These are phyloP conservation scores for Sebastes elongatus DNA, from an alignment of 2,797 vertebrate species.

Conservation along the genomic window DNA sequence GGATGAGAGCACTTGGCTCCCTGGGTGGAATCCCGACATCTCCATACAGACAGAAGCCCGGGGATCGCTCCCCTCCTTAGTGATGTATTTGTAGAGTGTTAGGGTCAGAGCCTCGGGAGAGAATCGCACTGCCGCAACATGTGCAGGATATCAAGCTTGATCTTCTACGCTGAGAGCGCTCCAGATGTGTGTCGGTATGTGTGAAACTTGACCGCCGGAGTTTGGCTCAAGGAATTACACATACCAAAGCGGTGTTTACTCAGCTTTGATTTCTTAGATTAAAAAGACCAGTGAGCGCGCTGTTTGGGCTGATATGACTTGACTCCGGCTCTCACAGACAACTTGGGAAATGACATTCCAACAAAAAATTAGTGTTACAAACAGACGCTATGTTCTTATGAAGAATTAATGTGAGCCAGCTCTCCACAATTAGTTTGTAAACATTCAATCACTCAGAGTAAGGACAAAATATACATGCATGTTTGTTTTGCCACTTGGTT, in stretches of 20 bases:
- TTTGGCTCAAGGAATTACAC: conserved; percentile 71
- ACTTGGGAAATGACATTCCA: conserved; percentile 60
- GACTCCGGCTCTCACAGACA: conserved; percentile 50
- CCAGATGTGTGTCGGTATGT: conserved; percentile 78
- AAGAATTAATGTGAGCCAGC: conserved; percentile 52
- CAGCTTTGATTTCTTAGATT: conserved; percentile 82
- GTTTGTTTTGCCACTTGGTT: conserved; percentile 70
- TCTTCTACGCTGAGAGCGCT: conserved; percentile 54
- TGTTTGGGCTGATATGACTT: conserved; percentile 54
- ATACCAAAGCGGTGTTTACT: conserved; percentile 78
- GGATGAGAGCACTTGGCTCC: conserved; percentile 43
- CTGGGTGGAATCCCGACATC: conserved; percentile 44
- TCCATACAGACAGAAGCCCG: conserved; percentile 71
- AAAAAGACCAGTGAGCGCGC: conserved; percentile 60
- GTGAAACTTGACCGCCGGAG: conserved; percentile 74
- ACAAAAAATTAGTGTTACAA: conserved; percentile 48
- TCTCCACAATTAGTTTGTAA: conserved; percentile 73
- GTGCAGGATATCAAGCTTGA: conserved; percentile 67
- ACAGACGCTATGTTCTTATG: conserved; percentile 44
- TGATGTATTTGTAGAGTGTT: conserved; percentile 67
- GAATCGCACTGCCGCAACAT: conserved; percentile 54
- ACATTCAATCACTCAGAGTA: conserved; percentile 70
- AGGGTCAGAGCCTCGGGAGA: conserved; percentile 53
- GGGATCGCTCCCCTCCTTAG: conserved; percentile 42
- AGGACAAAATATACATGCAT: conserved; percentile 38